Conservation (phyloP, 2,113 vertebrate genomes). For the Nerophis ophidion region DNA sequence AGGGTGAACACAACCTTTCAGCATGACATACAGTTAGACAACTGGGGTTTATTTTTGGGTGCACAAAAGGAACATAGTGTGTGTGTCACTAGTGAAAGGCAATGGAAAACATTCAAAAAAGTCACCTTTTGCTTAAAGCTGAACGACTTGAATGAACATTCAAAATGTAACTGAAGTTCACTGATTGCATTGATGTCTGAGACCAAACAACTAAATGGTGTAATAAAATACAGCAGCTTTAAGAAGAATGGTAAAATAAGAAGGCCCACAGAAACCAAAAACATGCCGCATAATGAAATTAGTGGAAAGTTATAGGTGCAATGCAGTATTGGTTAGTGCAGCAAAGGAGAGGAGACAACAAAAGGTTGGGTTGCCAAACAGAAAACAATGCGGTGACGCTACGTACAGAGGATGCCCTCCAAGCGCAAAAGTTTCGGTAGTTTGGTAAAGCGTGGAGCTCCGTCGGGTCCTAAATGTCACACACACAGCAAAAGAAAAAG, state of each 20-base stretch:
- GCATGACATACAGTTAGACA: conserved; percentile 16
- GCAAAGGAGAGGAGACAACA: conserved; percentile 10
- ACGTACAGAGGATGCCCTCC: conserved; percentile 67
- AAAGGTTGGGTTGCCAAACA: conserved; percentile 28
- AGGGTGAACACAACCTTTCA: conserved; percentile 12
- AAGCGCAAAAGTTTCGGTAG: conserved; percentile 64
- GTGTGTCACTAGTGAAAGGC: conserved; percentile 8
- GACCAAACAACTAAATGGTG: not conserved
- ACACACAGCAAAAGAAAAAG: conserved; percentile 49
- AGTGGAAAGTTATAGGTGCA: conserved; percentile 17
- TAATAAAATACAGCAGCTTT: not conserved
- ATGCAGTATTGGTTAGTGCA: conserved; percentile 30
- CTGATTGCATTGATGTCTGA: not conserved
- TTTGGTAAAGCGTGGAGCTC: conserved; percentile 54
- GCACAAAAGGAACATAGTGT: conserved; percentile 21
- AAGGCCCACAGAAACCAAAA: conserved; percentile 10
- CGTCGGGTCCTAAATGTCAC: conserved; percentile 61
- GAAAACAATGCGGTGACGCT: conserved; percentile 47
- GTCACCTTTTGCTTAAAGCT: conserved; percentile 1
- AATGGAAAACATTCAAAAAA: conserved; percentile 15
- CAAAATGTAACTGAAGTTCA: not conserved
- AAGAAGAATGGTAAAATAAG: conserved; percentile 1
- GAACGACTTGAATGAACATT: not conserved
- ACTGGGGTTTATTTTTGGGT: conserved; percentile 29
- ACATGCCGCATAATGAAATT: conserved; percentile 32